These are phyloP conservation scores for Eupithecia pulchellata DNA, from an alignment of 2,888 invertebrate species.

Conservation along the genomic window DNA sequence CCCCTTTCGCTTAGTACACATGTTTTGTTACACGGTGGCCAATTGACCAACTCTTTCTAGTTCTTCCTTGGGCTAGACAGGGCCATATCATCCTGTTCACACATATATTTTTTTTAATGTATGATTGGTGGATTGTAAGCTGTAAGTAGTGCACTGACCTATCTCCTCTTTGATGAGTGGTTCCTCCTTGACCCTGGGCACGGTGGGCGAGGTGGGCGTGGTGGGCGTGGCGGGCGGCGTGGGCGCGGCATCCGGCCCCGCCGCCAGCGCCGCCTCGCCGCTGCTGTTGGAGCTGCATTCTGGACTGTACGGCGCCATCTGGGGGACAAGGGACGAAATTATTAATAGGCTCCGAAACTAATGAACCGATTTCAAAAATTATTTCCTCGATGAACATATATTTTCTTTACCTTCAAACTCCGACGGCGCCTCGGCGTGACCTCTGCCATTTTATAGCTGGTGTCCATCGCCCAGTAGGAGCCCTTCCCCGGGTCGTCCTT, in stretches of 20 bases:
- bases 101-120: background rate
- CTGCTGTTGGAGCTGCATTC: conserved; percentile 86
- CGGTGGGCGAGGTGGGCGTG: conserved; percentile 58
- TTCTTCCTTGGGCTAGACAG: too few species aligned
- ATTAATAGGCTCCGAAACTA: background rate
- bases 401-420: conserved; percentile 72
- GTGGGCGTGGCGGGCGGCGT: conserved; percentile 73
- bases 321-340: conserved; percentile 4
- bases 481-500: conserved; percentile 91
- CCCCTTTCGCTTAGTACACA: too few species aligned
- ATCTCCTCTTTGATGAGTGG: conserved; percentile 59
- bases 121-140: background rate
- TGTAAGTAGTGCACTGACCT: conserved; percentile 46
- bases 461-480: conserved; percentile 87
- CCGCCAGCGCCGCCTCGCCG: conserved; percentile 65
- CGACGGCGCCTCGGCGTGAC: conserved; percentile 81
- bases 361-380: too few species aligned
- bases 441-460: conserved; percentile 83
- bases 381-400: too few species aligned
- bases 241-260: conserved; percentile 62
- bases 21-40: too few species aligned
- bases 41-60: too few species aligned
- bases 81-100: too few species aligned
- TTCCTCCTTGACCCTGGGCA: conserved; percentile 61
- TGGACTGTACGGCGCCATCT: conserved; percentile 86